A percentile compares a stretch with the other conserved stretches of the same genome.
Conservation (phyloP, 2,888 invertebrate species). For the Molanna angustata region DNA sequence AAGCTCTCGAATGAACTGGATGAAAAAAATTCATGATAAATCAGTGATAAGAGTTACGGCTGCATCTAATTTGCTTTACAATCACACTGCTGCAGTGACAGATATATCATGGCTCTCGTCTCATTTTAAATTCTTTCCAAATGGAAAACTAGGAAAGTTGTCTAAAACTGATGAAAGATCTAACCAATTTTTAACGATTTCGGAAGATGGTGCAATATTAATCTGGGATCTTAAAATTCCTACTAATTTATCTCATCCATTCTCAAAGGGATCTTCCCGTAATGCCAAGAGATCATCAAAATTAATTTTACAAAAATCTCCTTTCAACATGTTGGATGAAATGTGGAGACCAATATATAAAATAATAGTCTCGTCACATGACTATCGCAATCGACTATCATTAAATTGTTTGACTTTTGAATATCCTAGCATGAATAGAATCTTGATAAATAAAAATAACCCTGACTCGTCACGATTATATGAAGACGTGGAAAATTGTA, state of each 20-base stretch:
- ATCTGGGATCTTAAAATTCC: conserved; percentile 58
- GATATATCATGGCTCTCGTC: conserved; percentile 68
- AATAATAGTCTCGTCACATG: conserved; percentile 49
- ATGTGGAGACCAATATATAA: conserved; percentile 63
- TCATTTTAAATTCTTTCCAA: conserved; percentile 56
- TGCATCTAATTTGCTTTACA: conserved; percentile 58
- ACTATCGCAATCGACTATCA: conserved; percentile 43
- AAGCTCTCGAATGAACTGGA: conserved; percentile 65
- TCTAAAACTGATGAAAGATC: conserved; percentile 44
- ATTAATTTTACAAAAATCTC: conserved; percentile 58
- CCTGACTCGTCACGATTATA: conserved; percentile 48
- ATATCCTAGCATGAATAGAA: conserved; percentile 41
- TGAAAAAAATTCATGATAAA: conserved; percentile 59
- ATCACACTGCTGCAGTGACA: conserved; percentile 64
- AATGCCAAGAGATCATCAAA: conserved; percentile 56
- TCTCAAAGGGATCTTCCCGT: conserved; percentile 51
- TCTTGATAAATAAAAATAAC: conserved; percentile 40
- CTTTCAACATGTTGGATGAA: conserved; percentile 58
- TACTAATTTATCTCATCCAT: conserved; percentile 35
- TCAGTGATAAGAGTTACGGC: conserved; percentile 59
- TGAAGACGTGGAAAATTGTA: conserved; percentile 8
- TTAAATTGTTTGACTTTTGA: conserved; percentile 49
- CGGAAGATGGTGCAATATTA: conserved; percentile 65
- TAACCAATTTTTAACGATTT: conserved; percentile 63
- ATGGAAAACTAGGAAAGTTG: conserved; percentile 53